phyloP scores from a whole-genome alignment of 2,888 invertebrate genomes.

The Ophraella communa region DNA sequence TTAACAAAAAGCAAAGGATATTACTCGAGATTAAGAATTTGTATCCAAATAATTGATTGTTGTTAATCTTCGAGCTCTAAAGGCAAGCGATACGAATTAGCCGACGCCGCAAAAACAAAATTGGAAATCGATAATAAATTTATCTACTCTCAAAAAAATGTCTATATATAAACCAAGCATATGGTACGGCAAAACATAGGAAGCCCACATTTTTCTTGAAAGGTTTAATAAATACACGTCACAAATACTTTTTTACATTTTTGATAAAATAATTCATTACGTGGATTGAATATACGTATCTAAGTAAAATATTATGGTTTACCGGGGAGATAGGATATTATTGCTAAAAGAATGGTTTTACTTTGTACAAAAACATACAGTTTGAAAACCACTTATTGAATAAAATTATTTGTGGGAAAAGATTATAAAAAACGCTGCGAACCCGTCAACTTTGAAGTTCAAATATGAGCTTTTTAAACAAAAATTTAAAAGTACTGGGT shows the following conservation, averaged over 20 bases:
- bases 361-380: too few species aligned
- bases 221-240: slow-evolving; percentile 23
- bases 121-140: slow-evolving; percentile 16
- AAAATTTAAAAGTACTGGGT: too few species aligned
- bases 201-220: slow-evolving; percentile 12
- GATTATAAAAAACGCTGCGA: too few species aligned
- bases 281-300: slow-evolving; percentile 15
- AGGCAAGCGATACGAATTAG: neutral
- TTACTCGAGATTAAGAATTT: neutral
- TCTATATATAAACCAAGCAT: slow-evolving; percentile 9
- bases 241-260: slow-evolving; percentile 20
- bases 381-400: too few species aligned
- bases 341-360: neutral
- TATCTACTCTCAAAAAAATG: slow-evolving; percentile 12
- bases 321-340: neutral
- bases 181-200: slow-evolving; percentile 14
- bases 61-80: neutral
- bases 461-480: too few species aligned
- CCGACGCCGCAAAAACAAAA: neutral
- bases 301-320: neutral
- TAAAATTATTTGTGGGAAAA: too few species aligned
- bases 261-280: slow-evolving; percentile 25
- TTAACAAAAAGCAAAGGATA: neutral
- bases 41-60: neutral
- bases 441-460: too few species aligned